These are phyloP conservation scores for Sebastolobus altivelis DNA, from an alignment of 2,797 vertebrate species.

Conservation along the genomic window DNA sequence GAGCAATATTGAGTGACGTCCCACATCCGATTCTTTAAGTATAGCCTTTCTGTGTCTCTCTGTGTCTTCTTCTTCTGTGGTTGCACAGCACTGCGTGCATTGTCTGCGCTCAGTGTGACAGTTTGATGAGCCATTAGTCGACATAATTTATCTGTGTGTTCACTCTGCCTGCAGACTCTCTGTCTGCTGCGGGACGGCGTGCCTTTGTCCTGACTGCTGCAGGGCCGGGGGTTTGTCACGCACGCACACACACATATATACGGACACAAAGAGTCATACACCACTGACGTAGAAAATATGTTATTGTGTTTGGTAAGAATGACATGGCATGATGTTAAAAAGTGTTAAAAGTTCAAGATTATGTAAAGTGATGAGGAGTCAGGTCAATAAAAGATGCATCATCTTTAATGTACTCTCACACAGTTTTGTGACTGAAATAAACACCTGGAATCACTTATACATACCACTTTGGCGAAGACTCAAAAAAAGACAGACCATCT, in stretches of 20 bases:
- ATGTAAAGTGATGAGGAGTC: slow-evolving; percentile 19
- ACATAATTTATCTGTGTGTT: slow-evolving; percentile 72
- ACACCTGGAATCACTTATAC: not conserved
- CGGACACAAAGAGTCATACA: slow-evolving; percentile 23
- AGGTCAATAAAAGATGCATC: not conserved
- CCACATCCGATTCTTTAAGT: slow-evolving; percentile 59
- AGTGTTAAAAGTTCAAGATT: slow-evolving; percentile 34
- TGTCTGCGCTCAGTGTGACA: slow-evolving; percentile 68
- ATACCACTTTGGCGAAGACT: not conserved
- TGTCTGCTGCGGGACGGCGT: slow-evolving; percentile 66
- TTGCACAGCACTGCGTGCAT: slow-evolving; percentile 45
- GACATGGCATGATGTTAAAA: slow-evolving; percentile 23
- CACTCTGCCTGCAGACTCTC: slow-evolving; percentile 65
- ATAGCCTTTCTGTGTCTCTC: slow-evolving; percentile 36
- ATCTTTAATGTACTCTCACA: not conserved
- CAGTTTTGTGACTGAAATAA: not conserved
- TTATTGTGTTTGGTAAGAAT: slow-evolving; percentile 1
- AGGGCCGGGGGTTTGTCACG: not conserved
- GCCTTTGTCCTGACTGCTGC: slow-evolving; percentile 60
- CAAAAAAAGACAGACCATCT: not conserved
- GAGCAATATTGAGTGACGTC: slow-evolving; percentile 44
- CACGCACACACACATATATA: slow-evolving; percentile 5
- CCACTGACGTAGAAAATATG: slow-evolving; percentile 6
- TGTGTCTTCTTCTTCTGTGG: slow-evolving; percentile 46
- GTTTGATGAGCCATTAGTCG: slow-evolving; percentile 78